These are phyloP conservation scores for Ditula angustiorana DNA, from an alignment of 2,888 invertebrate genomes.

Conservation along the genomic window DNA sequence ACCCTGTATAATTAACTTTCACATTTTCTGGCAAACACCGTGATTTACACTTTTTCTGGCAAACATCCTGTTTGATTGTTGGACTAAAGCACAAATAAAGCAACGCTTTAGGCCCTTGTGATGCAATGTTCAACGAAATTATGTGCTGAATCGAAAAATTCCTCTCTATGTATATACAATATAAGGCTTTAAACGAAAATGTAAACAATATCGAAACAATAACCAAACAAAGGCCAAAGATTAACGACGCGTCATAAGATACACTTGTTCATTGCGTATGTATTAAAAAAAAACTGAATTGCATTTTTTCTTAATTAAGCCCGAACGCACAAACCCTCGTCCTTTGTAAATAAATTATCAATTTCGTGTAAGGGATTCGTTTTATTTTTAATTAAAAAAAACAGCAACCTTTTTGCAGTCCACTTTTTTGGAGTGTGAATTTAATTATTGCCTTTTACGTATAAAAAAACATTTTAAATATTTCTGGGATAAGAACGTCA, in stretches of 20 bases:
- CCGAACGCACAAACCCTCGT: not conserved
- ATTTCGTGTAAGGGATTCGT: conserved; percentile 7
- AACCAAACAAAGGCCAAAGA: not conserved
- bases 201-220: not conserved
- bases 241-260: not conserved
- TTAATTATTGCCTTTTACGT: not conserved
- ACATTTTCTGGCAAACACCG: too few species aligned
- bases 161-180: too few species aligned
- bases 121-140: too few species aligned
- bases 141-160: too few species aligned
- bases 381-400: conserved; percentile 19
- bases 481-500: too few species aligned
- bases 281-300: not conserved
- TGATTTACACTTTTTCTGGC: too few species aligned
- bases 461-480: too few species aligned
- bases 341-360: conserved; percentile 24
- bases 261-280: not conserved
- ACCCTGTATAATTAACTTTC: too few species aligned
- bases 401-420: conserved; percentile 14
- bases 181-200: too few species aligned
- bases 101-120: too few species aligned
- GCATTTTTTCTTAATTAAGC: conserved; percentile 22
- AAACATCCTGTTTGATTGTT: too few species aligned
- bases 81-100: too few species aligned
- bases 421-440: conserved; percentile 8